These are phyloP conservation scores for Panurus biarmicus DNA, from an alignment of 2,113 vertebrate species.

Conservation along the genomic window DNA sequence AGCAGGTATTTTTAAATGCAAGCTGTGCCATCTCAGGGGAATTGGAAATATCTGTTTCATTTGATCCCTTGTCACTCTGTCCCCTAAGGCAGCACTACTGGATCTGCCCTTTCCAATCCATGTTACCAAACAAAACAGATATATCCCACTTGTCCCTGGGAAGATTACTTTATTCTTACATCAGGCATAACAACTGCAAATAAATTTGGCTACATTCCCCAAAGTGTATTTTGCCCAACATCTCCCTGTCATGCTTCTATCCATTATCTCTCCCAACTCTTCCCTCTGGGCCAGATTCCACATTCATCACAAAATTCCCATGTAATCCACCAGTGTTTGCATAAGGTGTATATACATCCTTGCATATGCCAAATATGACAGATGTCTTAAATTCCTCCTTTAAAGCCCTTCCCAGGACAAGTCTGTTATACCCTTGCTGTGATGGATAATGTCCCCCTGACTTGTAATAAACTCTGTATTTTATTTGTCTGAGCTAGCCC, in stretches of 20 bases:
- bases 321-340: background rate
- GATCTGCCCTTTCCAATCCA: background rate
- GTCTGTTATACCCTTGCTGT: background rate
- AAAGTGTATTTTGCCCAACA: background rate
- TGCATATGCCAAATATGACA: background rate
- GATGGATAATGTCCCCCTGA: background rate
- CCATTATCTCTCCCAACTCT: background rate
- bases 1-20: background rate
- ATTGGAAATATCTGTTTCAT: background rate
- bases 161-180: background rate
- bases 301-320: background rate
- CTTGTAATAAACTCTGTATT: background rate
- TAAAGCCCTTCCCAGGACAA: background rate
- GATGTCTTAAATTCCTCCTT: background rate
- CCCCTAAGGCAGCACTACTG: background rate
- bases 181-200: background rate
- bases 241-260: background rate
- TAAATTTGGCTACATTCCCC: background rate
- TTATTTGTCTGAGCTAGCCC: background rate
- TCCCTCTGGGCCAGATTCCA: background rate
- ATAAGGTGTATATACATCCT: background rate
- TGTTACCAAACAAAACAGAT: background rate
- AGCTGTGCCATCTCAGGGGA: background rate
- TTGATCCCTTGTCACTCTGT: background rate
- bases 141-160: background rate